These are phyloP conservation scores for Xyrichtys novacula DNA, from an alignment of 2,797 vertebrate species.

Conservation along the genomic window DNA sequence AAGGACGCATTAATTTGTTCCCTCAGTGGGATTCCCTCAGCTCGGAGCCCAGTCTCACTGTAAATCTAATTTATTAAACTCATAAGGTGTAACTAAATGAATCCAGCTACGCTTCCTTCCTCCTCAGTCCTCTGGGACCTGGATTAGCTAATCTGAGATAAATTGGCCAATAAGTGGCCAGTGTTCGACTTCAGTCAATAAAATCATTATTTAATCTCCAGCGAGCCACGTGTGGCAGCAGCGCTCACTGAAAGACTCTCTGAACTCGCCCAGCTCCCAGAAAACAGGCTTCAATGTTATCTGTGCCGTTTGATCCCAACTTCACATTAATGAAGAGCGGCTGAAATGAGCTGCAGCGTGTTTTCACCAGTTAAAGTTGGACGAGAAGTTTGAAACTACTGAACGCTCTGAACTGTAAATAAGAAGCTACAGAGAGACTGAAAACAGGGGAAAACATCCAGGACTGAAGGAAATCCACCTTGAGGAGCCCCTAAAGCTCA, in stretches of 20 bases:
- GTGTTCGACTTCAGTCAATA: neutral
- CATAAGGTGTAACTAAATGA: constrained; percentile 3
- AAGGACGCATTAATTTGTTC: constrained; percentile 7
- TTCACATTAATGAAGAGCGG: neutral
- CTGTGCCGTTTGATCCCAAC: neutral
- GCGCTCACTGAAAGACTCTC: neutral
- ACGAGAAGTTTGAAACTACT: no score
- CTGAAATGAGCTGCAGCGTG: no score
- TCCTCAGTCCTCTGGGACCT: neutral
- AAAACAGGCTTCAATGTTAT: neutral
- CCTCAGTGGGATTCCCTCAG: constrained; percentile 27
- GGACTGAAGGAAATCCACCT: no score
- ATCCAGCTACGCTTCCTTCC: constrained; percentile 11
- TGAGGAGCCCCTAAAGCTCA: no score
- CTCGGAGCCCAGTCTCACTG: constrained; percentile 6
- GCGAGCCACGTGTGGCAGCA: neutral
- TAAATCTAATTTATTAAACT: constrained; percentile 44
- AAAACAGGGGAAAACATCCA: no score
- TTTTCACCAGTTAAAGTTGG: no score
- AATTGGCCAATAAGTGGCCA: constrained; percentile 19
- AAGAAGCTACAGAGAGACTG: no score
- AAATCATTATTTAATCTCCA: neutral
- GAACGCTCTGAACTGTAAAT: no score
- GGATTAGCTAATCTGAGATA: constrained; percentile 1
- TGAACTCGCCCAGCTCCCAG: neutral